Base-by-base conservation (phyloP, 2,888 invertebrate genomes). In the Myathropa florea region DNA sequence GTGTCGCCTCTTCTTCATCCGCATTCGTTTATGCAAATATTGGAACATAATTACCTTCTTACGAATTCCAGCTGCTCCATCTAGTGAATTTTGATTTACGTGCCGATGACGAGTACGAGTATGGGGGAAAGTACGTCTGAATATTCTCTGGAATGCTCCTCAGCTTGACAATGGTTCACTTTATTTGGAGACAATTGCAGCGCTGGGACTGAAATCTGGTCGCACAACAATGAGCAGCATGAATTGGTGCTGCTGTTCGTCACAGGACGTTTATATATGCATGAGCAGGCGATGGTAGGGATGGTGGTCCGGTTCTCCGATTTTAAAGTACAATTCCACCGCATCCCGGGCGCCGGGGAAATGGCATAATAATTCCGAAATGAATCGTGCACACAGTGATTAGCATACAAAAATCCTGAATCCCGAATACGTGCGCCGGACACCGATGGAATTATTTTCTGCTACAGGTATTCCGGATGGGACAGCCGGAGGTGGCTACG, bases 381-480 rank as follows among this genome's bases (percentile, higher is more conserved):
- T 89, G 89, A 89, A 88, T 88, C 85, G 88, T 88, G 71, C 70
- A 88, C 88, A 89, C 86, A 89, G 78, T 88, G 89, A 89, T 89
- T 89, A 88, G 89, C 89, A 89, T 89, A 88, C 88, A 89, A 89
- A 89, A 89, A 89, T 89, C 88, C 88, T 46, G 78, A 89, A 88
- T 89, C 89, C 89, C 81, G 65, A 89, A 88, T 89, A 89, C 89
- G 89, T 89, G 89, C 89, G 88, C 60, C 71, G 85, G 85, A 83
- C 83, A 88, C 71, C 59, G 78, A 68, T 82, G 83, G 88, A 83
- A 88, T 81, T 83, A 81, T 84, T 88, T 86, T 79, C 83, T 85
- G 83, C 83, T 86, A 79, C 86, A 86, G 86, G 79, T 86, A 86
- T 83, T 83, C 59, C 65, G 33, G 57, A 46, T 18, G 46, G n/a